Evolutionary conservation across 2,113 vertebrate genomes (phyloP).

Genomic region (Eurystomus gularis): DNA sequence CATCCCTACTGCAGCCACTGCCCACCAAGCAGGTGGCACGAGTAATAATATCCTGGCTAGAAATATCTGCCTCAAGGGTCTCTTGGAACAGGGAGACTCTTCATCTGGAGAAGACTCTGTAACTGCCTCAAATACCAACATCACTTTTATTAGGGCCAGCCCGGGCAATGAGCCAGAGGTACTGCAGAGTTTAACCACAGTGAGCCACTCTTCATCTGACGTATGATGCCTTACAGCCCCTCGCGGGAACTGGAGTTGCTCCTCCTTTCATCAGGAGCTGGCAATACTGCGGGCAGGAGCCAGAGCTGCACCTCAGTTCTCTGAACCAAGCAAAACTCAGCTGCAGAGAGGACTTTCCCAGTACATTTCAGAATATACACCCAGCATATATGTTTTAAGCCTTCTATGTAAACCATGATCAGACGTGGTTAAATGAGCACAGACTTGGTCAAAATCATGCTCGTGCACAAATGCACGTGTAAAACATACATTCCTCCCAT

Average conservation of each 20-base stretch:
- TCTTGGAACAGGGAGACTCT: neutral
- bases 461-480: fast-evolving
- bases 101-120: neutral
- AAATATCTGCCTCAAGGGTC: neutral
- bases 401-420: neutral
- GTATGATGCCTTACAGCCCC: neutral
- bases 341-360: neutral
- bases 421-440: neutral
- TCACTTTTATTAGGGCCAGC: neutral
- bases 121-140: neutral
- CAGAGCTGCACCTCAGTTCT: neutral
- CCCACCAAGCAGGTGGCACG: fast-evolving
- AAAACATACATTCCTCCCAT: neutral
- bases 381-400: neutral
- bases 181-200: neutral
- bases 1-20: neutral
- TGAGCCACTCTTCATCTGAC: neutral
- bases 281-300: neutral
- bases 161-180: neutral
- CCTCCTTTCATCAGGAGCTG: neutral
- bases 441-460: neutral
- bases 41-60: neutral
- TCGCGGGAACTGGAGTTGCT: neutral
- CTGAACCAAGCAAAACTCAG: neutral
- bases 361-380: neutral